Base-by-base conservation (phyloP, 2,888 invertebrate genomes). In the Drosophila multiciliata region DNA sequence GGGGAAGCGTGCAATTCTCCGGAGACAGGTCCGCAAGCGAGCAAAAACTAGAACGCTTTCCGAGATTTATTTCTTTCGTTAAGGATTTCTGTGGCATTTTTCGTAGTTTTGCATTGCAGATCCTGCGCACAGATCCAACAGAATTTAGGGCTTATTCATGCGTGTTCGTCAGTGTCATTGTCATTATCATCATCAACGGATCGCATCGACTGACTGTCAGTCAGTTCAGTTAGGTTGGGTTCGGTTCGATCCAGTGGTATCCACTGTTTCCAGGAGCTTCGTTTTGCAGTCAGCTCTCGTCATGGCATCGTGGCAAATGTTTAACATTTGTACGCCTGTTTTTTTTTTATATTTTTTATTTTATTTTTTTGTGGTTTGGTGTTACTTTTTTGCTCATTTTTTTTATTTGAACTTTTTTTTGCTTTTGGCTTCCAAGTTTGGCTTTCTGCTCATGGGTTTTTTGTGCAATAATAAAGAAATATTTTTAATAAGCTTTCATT, bases 401-500 rank as follows among this genome's bases (percentile, higher is more conserved):
- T 29, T 48, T 20, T 12, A 58, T 32, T 66, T 50, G 1, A 32
- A 12, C 40, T 49, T 63, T 45, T 65, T 64, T 60, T 36, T 23
- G 1, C 38, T 55, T 55, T 59, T 59, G 65, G 65, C 8, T 59
- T 57, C 55, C 66, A 54, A 52, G 61, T 66, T 70, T 61, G 71
- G 33, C 50, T 73, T 82, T 82, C 75, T 66, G 62, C 58, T 38
- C 26, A 20, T 26, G 38, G 17, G 38, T 55, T 75, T 79, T 79
- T 76, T 79, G 60, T 61, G 66, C 74, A 66, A 83, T 83, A 87
- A 88, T 90, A 88, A 87, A 88, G 90, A 87, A 87, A 87, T 90
- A 87, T 87, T 87, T 87, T 88, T 87, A 90, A 87, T 90, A 87
- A 87, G 87, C 87, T 87, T 88, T 90, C 89, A 88, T 86, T 90